Percentiles rank a stretch among this genome's conserved stretches.
phyloP scores from a whole-genome alignment of 2,797 vertebrate species.

The Manis javanica region DNA sequence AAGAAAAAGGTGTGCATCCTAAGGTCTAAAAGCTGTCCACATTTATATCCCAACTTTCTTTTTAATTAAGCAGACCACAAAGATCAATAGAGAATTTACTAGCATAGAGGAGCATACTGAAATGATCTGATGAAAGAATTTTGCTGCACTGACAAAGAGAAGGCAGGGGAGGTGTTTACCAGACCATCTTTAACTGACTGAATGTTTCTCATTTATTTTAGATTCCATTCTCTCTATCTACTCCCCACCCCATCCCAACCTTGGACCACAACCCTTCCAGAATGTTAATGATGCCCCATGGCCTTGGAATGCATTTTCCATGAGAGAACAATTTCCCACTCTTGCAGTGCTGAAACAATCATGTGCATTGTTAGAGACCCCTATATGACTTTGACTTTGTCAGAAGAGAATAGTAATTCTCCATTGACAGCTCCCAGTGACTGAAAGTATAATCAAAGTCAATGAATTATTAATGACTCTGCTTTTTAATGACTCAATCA shows the following conservation, averaged over 20 bases:
- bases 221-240: constrained; percentile 17
- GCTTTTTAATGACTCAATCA: constrained; percentile 75
- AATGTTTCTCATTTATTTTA: constrained; percentile 67
- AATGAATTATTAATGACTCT: constrained; percentile 77
- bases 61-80: constrained; percentile 75
- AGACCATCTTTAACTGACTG: constrained; percentile 41
- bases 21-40: constrained; percentile 64
- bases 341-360: constrained; percentile 65
- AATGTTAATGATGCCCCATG: constrained; percentile 55
- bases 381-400: constrained; percentile 72
- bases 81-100: constrained; percentile 78
- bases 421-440: constrained; percentile 69
- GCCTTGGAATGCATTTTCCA: constrained; percentile 68
- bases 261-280: constrained; percentile 43
- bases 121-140: constrained; percentile 49
- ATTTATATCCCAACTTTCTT: constrained; percentile 73
- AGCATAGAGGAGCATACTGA: not conserved
- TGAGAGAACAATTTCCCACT: constrained; percentile 57
- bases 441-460: constrained; percentile 76
- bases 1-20: constrained; percentile 63
- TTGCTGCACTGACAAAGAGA: constrained; percentile 20
- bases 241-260: constrained; percentile 23
- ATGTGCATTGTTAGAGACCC: constrained; percentile 62
- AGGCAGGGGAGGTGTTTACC: not conserved
- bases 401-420: constrained; percentile 77